Conservation (phyloP, 2,888 invertebrate genomes). For the Aproaerema taeniolella region DNA sequence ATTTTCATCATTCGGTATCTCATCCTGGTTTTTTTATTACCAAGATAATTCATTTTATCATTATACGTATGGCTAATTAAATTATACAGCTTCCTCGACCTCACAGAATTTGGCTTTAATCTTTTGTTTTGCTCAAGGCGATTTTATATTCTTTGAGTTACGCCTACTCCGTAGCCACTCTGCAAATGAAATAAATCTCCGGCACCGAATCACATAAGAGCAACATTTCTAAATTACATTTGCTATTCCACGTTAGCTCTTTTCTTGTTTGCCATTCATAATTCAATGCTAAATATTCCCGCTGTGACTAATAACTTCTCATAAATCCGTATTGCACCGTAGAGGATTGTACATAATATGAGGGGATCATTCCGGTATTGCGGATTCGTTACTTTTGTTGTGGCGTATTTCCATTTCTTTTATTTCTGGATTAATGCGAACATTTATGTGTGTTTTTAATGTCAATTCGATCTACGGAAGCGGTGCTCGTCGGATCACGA, state of each 20-base stretch:
- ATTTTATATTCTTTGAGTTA: conserved; percentile 6
- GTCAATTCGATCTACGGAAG: no score
- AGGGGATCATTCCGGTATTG: conserved; percentile 53
- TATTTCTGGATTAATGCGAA: conserved; percentile 7
- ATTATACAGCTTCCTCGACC: conserved; percentile 1
- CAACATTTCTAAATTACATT: conserved; percentile 38
- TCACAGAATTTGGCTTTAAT: conserved; percentile 4
- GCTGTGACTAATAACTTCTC: conserved; percentile 67
- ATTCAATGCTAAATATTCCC: conserved; percentile 66
- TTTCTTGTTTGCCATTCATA: conserved; percentile 68
- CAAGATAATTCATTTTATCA: conserved; percentile 6
- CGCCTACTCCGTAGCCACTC: conserved; percentile 1
- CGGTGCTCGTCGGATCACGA: no score
- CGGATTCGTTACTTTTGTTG: conserved; percentile 43
- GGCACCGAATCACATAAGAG: conserved; percentile 18
- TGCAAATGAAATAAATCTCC: conserved; percentile 16
- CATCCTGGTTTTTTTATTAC: conserved; percentile 12
- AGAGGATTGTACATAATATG: conserved; percentile 57
- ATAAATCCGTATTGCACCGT: conserved; percentile 67
- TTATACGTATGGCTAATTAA: conserved; percentile 2
- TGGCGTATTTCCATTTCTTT: conserved; percentile 10
- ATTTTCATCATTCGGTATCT: conserved; percentile 7
- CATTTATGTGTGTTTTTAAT: no score
- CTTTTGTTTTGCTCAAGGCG: conserved; percentile 9
- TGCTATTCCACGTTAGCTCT: conserved; percentile 46